Percentiles rank a stretch among this genome's conserved stretches.
These are phyloP conservation scores for Suricata suricatta DNA, from an alignment of 2,113 vertebrate genomes.

Conservation along the genomic window DNA sequence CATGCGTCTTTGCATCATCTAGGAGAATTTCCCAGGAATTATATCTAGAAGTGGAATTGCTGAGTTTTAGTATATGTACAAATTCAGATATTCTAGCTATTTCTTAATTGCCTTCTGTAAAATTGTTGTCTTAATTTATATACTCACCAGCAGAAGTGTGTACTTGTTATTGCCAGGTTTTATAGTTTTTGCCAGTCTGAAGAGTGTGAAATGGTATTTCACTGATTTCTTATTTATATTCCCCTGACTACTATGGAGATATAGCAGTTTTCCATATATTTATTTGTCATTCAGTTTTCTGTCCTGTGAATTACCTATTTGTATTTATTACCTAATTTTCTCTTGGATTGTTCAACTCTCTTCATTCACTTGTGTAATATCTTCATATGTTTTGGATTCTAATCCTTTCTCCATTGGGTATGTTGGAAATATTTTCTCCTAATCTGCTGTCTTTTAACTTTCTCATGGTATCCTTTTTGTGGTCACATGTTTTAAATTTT, in stretches of 20 bases:
- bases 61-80: background rate
- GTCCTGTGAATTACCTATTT: background rate
- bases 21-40: background rate
- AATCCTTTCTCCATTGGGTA: background rate
- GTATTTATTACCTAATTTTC: background rate
- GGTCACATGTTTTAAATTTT: background rate
- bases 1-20: background rate
- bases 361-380: background rate
- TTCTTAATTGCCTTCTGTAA: background rate
- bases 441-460: background rate
- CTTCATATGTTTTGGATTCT: background rate
- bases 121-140: background rate
- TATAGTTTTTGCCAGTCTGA: background rate
- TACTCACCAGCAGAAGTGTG: background rate
- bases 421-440: background rate
- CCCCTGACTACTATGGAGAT: background rate
- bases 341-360: background rate
- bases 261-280: background rate
- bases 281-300: conserved; percentile 9
- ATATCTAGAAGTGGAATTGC: background rate
- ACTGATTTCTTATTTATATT: background rate
- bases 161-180: background rate
- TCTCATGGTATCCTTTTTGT: background rate
- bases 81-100: background rate
- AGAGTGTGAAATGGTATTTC: background rate